Evolutionary conservation across 2,888 invertebrate species (phyloP), one percentile per base, ranked within the genome.

Genomic region (Cheilosia vernalis): DNA sequence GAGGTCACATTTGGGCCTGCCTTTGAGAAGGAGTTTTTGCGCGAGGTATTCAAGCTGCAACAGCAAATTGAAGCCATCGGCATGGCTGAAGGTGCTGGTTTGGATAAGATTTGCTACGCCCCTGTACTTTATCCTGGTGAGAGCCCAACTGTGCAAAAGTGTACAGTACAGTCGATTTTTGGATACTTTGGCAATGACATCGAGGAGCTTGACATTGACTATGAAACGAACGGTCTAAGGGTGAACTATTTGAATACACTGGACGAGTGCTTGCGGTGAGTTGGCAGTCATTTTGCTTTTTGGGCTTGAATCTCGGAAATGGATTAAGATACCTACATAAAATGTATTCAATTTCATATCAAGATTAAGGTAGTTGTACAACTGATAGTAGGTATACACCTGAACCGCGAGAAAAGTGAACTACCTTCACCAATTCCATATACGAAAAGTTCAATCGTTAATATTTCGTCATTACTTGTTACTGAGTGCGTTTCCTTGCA

Each of bases 161-260:
- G 99, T 90, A 94, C 96, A 0, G 94, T 96, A 2, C 96, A 97
- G 93, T 97, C 97, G 60, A 92, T 96, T 21, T 94, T 96, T 88
- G 96, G 97, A 30, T 98, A 96, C 90, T 96, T 97, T 89, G 95
- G 95, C 76, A 94, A 94, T 87, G 90, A 94, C 87, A 90, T 94
- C 67, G 82, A 89, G 0, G 87, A 90, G 15, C 94, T 96, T 64
- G 92, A 94, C 19, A 81, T 13, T 13, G 89, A 89, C 47, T 90
- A 89, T 15, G 88, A 88, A 42, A 88, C 88, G 27, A 72, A 89
- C 13, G 93, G 91, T 80, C 93, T 73, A 90, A 93, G 88, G 90
- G 93, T 90, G 87, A 93, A 89, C 90, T 92, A 88, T 88, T 88
- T 92, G 21, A 91, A 91, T 80, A 89, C 88, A 21, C 55, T 92